These are phyloP conservation scores for Heliconius cydno DNA, from an alignment of 2,888 invertebrate genomes.

Conservation along the genomic window DNA sequence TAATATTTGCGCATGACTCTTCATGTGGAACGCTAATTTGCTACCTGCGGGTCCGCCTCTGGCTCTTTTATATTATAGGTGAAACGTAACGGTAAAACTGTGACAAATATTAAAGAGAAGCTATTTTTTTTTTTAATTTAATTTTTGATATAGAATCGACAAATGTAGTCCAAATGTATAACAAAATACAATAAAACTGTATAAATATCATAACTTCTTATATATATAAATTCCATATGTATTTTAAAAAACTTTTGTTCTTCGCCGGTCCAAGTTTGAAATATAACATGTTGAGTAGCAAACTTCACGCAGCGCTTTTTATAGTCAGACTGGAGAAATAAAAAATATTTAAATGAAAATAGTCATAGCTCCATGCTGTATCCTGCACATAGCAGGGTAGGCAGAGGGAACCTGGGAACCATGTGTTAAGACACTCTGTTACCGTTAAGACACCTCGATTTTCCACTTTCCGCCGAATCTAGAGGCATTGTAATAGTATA, in stretches of 20 bases:
- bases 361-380: not conserved
- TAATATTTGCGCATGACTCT: slow-evolving; percentile 10
- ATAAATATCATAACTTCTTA: no score
- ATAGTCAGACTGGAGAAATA: not conserved
- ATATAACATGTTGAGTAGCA: not conserved
- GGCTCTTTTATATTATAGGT: slow-evolving; percentile 16
- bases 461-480: no score
- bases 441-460: no score
- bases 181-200: no score
- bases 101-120: not conserved
- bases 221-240: no score
- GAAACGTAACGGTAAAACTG: not conserved
- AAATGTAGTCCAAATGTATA: no score
- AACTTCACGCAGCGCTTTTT: not conserved
- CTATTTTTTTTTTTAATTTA: not conserved
- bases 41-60: slow-evolving; percentile 20
- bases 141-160: not conserved
- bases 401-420: no score
- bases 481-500: no score
- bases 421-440: no score
- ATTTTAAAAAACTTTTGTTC: not conserved
- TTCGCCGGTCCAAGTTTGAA: not conserved
- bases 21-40: slow-evolving; percentile 25
- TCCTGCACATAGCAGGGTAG: no score
- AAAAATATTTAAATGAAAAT: not conserved